These are phyloP conservation scores for Microplitis manilae DNA, from an alignment of 2,888 invertebrate species.

Conservation along the genomic window DNA sequence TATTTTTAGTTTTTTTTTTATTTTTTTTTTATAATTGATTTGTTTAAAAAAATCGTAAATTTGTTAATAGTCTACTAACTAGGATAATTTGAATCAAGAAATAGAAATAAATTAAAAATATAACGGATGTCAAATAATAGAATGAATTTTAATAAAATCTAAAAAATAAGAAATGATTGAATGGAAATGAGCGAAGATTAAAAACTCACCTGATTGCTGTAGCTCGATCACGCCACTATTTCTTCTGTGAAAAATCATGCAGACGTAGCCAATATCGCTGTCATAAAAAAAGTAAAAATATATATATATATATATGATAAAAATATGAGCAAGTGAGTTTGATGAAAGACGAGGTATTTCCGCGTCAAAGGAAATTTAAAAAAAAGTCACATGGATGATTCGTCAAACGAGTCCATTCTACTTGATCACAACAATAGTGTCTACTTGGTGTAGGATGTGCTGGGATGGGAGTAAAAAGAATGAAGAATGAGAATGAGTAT, in stretches of 20 bases:
- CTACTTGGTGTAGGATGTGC: not conserved
- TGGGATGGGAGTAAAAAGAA: not conserved
- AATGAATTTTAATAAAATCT: conserved; percentile 15
- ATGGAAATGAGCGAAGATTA: conserved; percentile 9
- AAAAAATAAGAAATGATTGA: conserved; percentile 7
- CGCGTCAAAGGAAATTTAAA: conserved; percentile 26
- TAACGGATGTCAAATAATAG: conserved; percentile 8
- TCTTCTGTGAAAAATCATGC: conserved; percentile 82
- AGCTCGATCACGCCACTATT: conserved; percentile 82
- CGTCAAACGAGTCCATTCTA: conserved; percentile 32
- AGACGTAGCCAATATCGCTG: conserved; percentile 86
- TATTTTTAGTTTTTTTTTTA: too few species aligned
- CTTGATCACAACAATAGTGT: conserved; percentile 2
- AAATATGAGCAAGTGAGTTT: conserved; percentile 15
- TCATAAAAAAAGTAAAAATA: conserved; percentile 58
- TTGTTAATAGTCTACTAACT: too few species aligned
- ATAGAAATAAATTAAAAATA: not conserved
- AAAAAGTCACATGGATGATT: conserved; percentile 28
- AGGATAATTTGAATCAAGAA: too few species aligned
- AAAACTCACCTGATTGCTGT: conserved; percentile 75
- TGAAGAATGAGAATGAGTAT: conserved; percentile 6
- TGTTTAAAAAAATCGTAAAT: too few species aligned
- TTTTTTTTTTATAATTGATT: too few species aligned
- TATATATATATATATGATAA: conserved; percentile 20
- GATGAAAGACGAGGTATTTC: conserved; percentile 25